phyloP scores from a whole-genome alignment of 2,888 invertebrate species.

The Heliconius ethilla region DNA sequence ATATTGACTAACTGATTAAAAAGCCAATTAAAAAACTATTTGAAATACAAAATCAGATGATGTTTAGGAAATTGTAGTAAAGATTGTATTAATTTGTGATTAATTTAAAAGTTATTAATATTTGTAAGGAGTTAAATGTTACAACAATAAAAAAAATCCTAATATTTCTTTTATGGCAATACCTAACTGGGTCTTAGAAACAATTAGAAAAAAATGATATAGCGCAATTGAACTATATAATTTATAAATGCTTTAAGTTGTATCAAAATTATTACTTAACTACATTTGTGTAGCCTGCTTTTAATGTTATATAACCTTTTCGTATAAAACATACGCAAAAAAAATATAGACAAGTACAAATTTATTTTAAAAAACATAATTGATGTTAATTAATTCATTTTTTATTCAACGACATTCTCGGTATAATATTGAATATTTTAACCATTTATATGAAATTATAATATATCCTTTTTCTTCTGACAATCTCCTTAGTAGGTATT shows the following conservation, averaged over 20 bases:
- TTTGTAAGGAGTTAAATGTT: background rate
- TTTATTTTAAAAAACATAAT: background rate
- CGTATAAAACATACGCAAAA: background rate
- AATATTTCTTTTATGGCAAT: background rate
- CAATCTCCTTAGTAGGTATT: background rate
- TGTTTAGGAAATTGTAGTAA: background rate
- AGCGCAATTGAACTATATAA: background rate
- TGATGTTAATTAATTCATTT: background rate
- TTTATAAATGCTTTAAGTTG: background rate
- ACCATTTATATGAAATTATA: background rate
- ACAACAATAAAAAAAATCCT: background rate
- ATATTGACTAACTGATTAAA: conserved; percentile 81
- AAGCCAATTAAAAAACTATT: background rate
- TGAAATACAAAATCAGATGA: background rate
- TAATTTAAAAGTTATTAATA: background rate
- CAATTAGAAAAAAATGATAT: background rate
- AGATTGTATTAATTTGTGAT: background rate
- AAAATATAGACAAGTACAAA: background rate
- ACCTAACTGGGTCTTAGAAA: background rate
- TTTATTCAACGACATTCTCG: background rate
- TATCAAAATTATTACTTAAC: background rate
- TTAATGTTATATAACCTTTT: background rate
- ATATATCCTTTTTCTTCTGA: background rate
- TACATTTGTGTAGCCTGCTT: background rate
- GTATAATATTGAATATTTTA: background rate